Base-by-base conservation (phyloP, 2,888 invertebrate genomes). In the Tetragonisca angustula region DNA sequence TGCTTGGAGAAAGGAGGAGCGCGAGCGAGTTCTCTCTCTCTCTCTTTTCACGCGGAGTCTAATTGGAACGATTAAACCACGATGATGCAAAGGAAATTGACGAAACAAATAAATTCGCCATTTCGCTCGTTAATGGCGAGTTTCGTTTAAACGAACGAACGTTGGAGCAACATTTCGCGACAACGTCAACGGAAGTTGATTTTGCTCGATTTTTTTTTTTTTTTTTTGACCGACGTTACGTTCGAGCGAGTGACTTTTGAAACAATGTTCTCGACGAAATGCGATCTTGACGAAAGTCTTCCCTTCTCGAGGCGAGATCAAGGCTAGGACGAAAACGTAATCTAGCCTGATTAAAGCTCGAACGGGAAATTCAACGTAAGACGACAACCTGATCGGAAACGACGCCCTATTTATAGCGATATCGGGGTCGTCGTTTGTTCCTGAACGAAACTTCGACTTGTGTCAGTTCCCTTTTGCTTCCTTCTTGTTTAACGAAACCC, bases 341-440 rank as follows among this genome's bases (percentile, higher is more conserved):
- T 81, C 73, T 56, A 78, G 62, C 56, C 13, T 19, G 81, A 81
- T 81, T 72, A 77, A 77, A 78, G 68, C 9, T 52, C 43, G 9
- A 43, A 27, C 27, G 69, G 21, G 70, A 52, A 54, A 27, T 65
- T 62, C 65, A 2, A 62, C 49, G 27, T 76, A 80, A 80, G 76
- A 52, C 71, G 70, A 49, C n/a, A n/a, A n/a, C 24, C 59, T 70
- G 65, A 81, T 77, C 72, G 81, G 52, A 54, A 67, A n/a, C 52
- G n/a, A n/a, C 50, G 27, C 27, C 67, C 61, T 67, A 61, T 81
- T 72, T 72, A 67, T 36, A 59, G 54, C 50, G 61, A 52, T 59
- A 67, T 74, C 64, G 72, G 15, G 61, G 50, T 54, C 72, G 56
- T 27, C 49, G 52, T 61, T 81, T 77, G 72, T 81, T 72, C 81